Evolutionary conservation across 30 jellyfish, hydroid and myxozoan genomes (phyloP).

Genomic region (Mastigias papua): DNA sequence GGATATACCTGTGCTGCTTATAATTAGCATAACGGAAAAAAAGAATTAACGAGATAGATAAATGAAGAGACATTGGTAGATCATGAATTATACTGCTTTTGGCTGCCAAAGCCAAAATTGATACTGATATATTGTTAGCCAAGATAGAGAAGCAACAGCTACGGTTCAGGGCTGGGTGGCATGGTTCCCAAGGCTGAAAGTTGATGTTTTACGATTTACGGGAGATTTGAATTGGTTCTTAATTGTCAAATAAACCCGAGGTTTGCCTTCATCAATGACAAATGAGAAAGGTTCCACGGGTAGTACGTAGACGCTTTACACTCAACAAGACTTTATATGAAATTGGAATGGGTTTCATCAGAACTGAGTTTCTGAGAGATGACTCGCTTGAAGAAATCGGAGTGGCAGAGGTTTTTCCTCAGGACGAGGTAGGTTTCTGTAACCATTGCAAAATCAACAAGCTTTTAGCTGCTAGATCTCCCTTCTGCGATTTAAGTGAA

Average conservation of each 20-base stretch:
- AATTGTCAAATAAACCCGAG: neutral
- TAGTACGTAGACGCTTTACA: no score
- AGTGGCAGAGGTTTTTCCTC: neutral
- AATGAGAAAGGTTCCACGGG: no score
- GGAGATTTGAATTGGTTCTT: neutral
- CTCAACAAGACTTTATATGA: neutral
- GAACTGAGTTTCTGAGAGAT: neutral
- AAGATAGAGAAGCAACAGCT: no score
- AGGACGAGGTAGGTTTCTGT: neutral
- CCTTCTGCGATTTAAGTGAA: no score
- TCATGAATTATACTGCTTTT: no score
- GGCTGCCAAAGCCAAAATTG: no score
- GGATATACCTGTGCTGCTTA: neutral
- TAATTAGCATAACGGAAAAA: neutral
- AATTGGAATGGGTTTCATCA: neutral
- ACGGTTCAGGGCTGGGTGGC: neutral
- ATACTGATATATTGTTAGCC: no score
- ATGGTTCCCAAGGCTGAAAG: neutral
- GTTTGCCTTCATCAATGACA: neutral
- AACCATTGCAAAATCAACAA: no score
- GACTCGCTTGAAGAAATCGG: neutral
- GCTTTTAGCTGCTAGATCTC: no score
- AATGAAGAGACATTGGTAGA: no score
- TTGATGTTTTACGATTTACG: neutral
- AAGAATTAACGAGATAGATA: no score